Conservation (phyloP, 2,797 vertebrate genomes). For the Phrynocephalus guinanensis region DNA sequence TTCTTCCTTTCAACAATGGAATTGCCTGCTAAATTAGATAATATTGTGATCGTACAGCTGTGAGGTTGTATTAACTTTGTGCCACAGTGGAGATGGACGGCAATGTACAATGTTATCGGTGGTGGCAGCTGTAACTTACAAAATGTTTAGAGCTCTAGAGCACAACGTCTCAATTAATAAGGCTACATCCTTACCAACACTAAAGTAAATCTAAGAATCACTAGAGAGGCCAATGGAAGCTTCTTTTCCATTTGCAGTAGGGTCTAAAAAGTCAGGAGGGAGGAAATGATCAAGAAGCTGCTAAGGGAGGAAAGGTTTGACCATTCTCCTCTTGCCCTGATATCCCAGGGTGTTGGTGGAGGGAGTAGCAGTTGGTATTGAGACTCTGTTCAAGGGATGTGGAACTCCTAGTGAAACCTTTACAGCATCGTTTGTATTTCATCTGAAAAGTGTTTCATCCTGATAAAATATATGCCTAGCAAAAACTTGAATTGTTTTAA, state of each 20-base stretch:
- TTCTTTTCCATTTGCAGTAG: too few relatives aligned
- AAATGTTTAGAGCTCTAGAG: background rate
- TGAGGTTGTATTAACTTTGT: too few relatives aligned
- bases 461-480: background rate
- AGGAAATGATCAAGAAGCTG: background rate
- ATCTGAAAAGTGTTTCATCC: background rate
- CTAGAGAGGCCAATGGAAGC: background rate
- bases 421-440: background rate
- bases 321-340: background rate
- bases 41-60: background rate
- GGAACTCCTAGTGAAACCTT: background rate
- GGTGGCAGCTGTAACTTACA: background rate
- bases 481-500: slow-evolving; percentile 19
- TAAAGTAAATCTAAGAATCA: background rate
- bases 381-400: background rate
- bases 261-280: background rate
- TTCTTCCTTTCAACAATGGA: background rate
- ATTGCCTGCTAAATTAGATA: background rate
- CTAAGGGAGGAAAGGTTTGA: background rate
- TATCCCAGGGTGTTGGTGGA: background rate
- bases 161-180: background rate
- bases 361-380: background rate
- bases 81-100: background rate
- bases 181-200: background rate
- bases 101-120: background rate